These are phyloP conservation scores for Sturmia bella DNA, from an alignment of 2,888 invertebrate genomes.

Conservation along the genomic window DNA sequence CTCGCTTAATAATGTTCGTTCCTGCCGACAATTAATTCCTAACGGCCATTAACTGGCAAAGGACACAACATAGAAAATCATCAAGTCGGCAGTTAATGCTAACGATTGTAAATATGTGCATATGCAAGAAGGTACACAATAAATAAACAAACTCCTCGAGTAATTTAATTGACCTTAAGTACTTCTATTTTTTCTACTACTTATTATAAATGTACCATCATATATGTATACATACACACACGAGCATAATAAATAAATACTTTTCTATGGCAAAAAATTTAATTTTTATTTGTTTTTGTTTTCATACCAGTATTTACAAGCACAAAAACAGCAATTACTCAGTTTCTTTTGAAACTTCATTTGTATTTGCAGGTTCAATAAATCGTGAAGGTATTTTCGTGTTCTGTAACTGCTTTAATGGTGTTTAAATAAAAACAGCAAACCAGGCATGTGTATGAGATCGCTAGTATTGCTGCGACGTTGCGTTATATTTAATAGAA, in stretches of 20 bases:
- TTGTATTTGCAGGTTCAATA: conserved; percentile 48
- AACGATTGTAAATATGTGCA: background rate
- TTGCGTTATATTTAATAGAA: conserved; percentile 49
- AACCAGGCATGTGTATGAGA: conserved; percentile 8
- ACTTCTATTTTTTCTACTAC: conserved; percentile 20
- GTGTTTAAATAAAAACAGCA: background rate
- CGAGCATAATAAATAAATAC: background rate
- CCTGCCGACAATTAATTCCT: conserved; percentile 57
- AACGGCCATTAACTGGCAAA: conserved; percentile 46
- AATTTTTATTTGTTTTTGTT: conserved; percentile 55
- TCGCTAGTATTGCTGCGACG: conserved; percentile 54
- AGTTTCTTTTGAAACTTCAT: conserved; percentile 41
- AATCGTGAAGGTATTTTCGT: background rate
- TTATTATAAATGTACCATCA: too few relatives aligned
- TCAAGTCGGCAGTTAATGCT: conserved; percentile 20
- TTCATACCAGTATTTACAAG: conserved; percentile 6
- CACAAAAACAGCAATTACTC: conserved; percentile 2
- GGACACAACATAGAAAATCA: conserved; percentile 10
- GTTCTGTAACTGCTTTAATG: conserved; percentile 5
- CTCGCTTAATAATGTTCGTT: conserved; percentile 5
- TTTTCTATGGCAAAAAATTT: conserved; percentile 14
- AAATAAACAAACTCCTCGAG: conserved; percentile 47
- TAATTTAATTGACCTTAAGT: conserved; percentile 59
- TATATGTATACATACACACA: too few relatives aligned
- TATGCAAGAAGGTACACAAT: conserved; percentile 3